Percentiles rank a stretch among this genome's conserved stretches.
These are phyloP conservation scores for Galerucella nymphaeae DNA, from an alignment of 2,888 invertebrate genomes.

Conservation along the genomic window DNA sequence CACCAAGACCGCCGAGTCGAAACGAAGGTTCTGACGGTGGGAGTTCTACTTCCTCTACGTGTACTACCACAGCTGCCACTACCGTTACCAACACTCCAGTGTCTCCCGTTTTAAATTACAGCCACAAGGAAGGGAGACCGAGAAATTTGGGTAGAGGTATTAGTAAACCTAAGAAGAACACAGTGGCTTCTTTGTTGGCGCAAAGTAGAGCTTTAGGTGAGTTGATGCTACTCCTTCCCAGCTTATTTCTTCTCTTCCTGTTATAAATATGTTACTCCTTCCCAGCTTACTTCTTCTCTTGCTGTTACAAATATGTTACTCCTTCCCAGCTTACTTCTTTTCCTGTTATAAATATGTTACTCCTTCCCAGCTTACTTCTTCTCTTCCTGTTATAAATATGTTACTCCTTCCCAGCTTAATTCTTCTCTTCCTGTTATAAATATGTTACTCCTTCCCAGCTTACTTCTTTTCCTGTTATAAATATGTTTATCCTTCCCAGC, in stretches of 20 bases:
- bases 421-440: too few relatives aligned
- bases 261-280: too few relatives aligned
- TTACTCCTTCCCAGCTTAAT: background rate
- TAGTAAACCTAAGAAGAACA: slow-evolving; percentile 92
- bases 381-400: too few relatives aligned
- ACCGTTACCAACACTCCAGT: slow-evolving; percentile 38
- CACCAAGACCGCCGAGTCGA: slow-evolving; percentile 69
- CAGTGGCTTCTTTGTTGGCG: slow-evolving; percentile 87
- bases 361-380: background rate
- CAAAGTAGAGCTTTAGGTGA: slow-evolving; percentile 83
- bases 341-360: too few relatives aligned
- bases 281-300: background rate
- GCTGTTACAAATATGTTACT: too few relatives aligned
- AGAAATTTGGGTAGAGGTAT: slow-evolving; percentile 88
- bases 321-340: background rate
- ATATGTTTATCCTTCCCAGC: background rate
- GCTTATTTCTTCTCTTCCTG: too few relatives aligned
- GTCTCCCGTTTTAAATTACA: slow-evolving; percentile 38
- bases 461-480: too few relatives aligned
- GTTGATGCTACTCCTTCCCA: background rate
- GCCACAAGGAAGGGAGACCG: slow-evolving; percentile 79
- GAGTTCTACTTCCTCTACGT: slow-evolving; percentile 58
- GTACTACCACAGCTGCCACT: slow-evolving; percentile 45
- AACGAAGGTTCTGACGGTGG: slow-evolving; percentile 61
- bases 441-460: background rate